Percentiles rank a stretch among this genome's conserved stretches.
Conservation (phyloP, 1,140 invertebrate species). For the Phymastichus coffea region DNA sequence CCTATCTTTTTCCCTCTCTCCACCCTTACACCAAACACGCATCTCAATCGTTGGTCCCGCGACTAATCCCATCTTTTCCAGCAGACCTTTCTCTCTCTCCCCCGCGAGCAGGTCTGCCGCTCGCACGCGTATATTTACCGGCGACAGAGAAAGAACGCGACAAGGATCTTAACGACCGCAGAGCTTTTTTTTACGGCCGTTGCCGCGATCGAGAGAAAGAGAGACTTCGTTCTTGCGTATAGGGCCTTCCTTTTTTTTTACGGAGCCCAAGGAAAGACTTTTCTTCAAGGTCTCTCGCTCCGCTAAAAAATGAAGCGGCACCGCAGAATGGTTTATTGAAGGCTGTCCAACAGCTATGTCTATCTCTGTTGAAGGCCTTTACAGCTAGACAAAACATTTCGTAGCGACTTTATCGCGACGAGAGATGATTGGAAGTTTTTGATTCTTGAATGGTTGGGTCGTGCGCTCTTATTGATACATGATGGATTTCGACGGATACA, state of each 20-base stretch:
- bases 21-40: constrained; percentile 30
- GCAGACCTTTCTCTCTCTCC: constrained; percentile 16
- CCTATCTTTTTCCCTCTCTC: constrained; percentile 23
- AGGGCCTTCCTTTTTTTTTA: background rate
- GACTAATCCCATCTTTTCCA: constrained; percentile 40
- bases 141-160: constrained; percentile 31
- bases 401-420: constrained; percentile 17
- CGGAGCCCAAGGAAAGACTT: constrained; percentile 24
- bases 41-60: constrained; percentile 47
- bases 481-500: constrained; percentile 14
- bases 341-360: background rate
- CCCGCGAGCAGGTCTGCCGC: no score
- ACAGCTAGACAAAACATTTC: constrained; percentile 11
- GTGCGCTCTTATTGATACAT: no score
- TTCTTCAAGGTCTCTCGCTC: no score
- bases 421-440: constrained; percentile 23
- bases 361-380: constrained; percentile 7
- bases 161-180: constrained; percentile 48
- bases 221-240: no score
- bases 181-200: constrained; percentile 35
- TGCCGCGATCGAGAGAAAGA: constrained; percentile 41
- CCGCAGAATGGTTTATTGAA: constrained; percentile 17
- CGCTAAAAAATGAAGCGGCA: no score
- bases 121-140: constrained; percentile 44
- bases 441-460: constrained; percentile 28